Percentiles rank a stretch among this genome's conserved stretches.
Conservation (phyloP, 2,797 vertebrate genomes). For the Simalia tracyae region DNA sequence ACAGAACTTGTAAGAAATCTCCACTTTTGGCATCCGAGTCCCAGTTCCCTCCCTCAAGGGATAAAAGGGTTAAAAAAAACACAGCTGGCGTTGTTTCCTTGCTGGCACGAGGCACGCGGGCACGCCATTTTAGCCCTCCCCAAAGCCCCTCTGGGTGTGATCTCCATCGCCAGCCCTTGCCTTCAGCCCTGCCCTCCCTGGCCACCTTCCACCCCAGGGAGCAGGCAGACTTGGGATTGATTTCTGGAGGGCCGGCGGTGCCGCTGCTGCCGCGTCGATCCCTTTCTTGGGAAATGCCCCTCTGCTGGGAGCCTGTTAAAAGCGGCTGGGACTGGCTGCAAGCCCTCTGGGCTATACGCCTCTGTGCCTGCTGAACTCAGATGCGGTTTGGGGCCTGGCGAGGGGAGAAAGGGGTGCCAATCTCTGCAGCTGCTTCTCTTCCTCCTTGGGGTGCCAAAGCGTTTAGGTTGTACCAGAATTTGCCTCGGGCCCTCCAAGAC, state of each 20-base stretch:
- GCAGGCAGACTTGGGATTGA: not conserved
- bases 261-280: not conserved
- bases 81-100: not conserved
- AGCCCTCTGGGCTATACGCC: no score
- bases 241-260: not conserved
- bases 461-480: no score
- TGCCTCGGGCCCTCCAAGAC: no score
- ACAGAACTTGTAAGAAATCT: slow-evolving; percentile 47
- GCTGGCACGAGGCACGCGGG: no score
- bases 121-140: not conserved
- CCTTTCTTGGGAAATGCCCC: no score
- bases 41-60: not conserved
- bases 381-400: no score
- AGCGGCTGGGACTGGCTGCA: no score
- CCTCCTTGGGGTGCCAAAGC: no score
- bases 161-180: not conserved
- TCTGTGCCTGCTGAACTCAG: no score
- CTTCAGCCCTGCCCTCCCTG: not conserved
- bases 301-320: no score
- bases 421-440: no score
- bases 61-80: not conserved
- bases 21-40: slow-evolving; percentile 32
- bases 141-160: not conserved
- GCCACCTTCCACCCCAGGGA: not conserved
- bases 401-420: no score